Base-by-base conservation (phyloP, 2,888 invertebrate genomes). In the Hartigia nigra region DNA sequence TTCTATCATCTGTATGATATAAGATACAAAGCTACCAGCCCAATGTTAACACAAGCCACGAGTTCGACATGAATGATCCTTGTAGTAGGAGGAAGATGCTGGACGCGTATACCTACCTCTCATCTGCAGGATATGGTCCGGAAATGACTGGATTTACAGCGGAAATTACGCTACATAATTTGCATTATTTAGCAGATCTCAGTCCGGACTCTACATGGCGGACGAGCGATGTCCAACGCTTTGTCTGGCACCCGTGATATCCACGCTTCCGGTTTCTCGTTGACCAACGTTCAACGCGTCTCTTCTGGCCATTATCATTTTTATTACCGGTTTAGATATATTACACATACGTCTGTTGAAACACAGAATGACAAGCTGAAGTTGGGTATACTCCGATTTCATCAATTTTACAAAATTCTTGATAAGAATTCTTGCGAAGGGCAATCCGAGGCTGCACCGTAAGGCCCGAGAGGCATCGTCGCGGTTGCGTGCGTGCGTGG, bases 101-200 rank as follows among this genome's bases (percentile, higher is more conserved):
- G 55, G 23, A 55, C 23, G 9, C 9, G 23, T 55, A 39, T 39
- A 39, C 14, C 1, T 55, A 55, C 14, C 55, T 55, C 55, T 23
- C 23, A 9, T 55, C 23, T 23, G 0, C 23, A 55, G 55, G 55
- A 55, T 55, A 23, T 55, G 23, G 2, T 23, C 14, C 77, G 79
- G 79, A 80, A 78, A 79, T 77, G 77, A 75, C 75, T 76, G 69
- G 35, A 76, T 76, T 80, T 77, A 80, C 75, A 74, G 77, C 74
- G 80, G 79, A 80, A 80, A 80, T 78, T 80, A 76, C 78, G 75
- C 79, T 75, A 74, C 79, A 80, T 77, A 75, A 80, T 78, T 78
- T 78, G 78, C 78, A 80, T 80, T 80, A 80, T 79, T 74, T 55
- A 69, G 69, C 69, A 76, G 70, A 80, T 79, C 74, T 72, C 14